Evolutionary conservation across 2,888 invertebrate genomes (phyloP), one percentile per base, ranked within the genome.

Genomic region (Lasioglossum zephyrum): DNA sequence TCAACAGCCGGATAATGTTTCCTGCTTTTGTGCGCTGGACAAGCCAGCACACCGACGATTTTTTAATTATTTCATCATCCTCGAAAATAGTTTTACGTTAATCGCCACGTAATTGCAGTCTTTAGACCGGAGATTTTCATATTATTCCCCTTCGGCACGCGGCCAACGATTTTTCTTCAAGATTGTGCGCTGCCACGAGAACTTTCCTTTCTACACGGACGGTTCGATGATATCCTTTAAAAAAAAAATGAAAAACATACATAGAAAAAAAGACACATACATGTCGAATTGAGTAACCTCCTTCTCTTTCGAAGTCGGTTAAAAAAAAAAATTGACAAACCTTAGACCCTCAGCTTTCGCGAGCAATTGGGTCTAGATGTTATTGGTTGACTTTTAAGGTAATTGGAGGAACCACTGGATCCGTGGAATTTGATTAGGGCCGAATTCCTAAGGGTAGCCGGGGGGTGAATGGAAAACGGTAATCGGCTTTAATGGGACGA

Each of bases 401-500:
- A 69, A 69, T 69, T 69, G 69, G 69, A 39, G n/a, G 69, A 69
- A 41, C 69, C 69, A n/a, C 11, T 4, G 69, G 69, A 69, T n/a
- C 39, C 69, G 11, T 69, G 69, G 44, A 73, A 73, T 60, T 73
- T 79, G 57, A 79, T 49, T 80, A 36, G 63, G 49, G 63, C 44
- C 73, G 31, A 70, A 26, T 36, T 9, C 13, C 18, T 39, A 39
- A 11, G 39, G 69, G 22, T 39, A 36, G n/a, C 63, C n/a, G 18
- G 47, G 66, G 74, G 66, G 18, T 13, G 60, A 69, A 70, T 9
- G 73, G 76, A 22, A 73, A 66, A 76, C 44, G 44, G 31, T 53
- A 73, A 84, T 31, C 49, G 73, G 47, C 70, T 47, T 85, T 73
- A 79, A 85, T 76, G 85, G 85, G 75, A 85, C 66, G 84, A 85